These are phyloP conservation scores for Pterocles gutturalis DNA, from an alignment of 2,113 vertebrate species.

Conservation along the genomic window DNA sequence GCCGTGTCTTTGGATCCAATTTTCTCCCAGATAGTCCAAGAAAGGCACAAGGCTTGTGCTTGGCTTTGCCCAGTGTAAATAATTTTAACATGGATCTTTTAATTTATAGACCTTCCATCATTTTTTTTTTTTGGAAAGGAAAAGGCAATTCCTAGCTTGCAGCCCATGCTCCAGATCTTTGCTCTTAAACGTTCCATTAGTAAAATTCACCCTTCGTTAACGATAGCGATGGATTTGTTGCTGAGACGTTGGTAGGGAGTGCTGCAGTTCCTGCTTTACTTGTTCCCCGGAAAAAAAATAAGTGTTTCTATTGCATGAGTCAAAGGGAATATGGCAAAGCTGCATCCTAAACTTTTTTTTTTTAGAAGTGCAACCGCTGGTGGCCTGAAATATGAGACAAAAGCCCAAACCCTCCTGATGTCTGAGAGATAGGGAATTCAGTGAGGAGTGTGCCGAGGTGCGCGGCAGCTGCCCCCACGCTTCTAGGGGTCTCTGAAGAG, in stretches of 20 bases:
- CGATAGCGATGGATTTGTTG: neutral
- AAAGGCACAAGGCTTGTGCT: conserved; percentile 30
- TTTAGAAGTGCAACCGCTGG: neutral
- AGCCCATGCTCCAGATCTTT: conserved; percentile 38
- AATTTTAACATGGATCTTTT: conserved; percentile 37
- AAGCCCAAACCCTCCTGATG: neutral
- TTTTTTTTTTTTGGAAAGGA: neutral
- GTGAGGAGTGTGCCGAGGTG: neutral
- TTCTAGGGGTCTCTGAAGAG: conserved; percentile 66
- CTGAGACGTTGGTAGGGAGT: conserved; percentile 57
- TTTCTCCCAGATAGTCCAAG: conserved; percentile 24
- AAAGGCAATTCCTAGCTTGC: conserved; percentile 7
- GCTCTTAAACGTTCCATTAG: conserved; percentile 26
- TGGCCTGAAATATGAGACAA: conserved; percentile 18
- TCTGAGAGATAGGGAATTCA: conserved; percentile 24
- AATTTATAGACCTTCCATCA: conserved; percentile 25
- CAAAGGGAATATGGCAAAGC: conserved; percentile 48
- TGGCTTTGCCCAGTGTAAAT: conserved; percentile 65
- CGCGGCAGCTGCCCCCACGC: conserved; percentile 11
- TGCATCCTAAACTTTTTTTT: conserved; percentile 18
- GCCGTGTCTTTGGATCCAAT: neutral
- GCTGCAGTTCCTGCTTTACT: conserved; percentile 63
- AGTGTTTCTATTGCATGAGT: conserved; percentile 51
- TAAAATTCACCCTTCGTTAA: neutral
- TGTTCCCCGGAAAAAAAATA: neutral